Base-by-base conservation (phyloP, 2,797 vertebrate genomes). In the Arctocebus calabarensis region DNA sequence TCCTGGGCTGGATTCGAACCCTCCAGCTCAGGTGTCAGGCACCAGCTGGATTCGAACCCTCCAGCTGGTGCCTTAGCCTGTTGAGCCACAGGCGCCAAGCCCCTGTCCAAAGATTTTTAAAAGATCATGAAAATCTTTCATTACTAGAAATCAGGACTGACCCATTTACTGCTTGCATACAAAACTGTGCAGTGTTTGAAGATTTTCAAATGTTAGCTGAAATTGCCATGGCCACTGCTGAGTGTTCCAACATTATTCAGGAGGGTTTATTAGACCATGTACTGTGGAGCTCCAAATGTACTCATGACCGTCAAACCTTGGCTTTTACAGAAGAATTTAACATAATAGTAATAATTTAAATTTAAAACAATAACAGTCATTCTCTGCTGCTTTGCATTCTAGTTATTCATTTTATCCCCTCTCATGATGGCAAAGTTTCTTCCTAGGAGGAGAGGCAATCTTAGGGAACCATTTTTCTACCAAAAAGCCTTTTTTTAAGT, bases 381-480 rank as follows among this genome's bases (percentile, higher is more conserved):
- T 74, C 37, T 92, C 62, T 93, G 45, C 6, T 81, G 40, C 48
- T 86, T 88, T 88, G 34, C 25, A 74, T 57, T 94, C 62, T 88
- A 43, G 27, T 1, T 37, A 81, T 94, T 85, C 73, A 88, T 70
- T 70, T 59, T 88, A 78, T 61, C 12, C 22, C 19, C 52, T 37
- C 45, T 83, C 12, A 29, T 48, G 4, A 73, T 11, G 13, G 34
- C 14, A 61, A 52, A 59, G 27, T 29, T 48, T 84, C 55, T 85
- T 91, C 27, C 9, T 52, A n/a, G 59, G 71, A 93, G 6, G 16
- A 95, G 14, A 88, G 25, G 22, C 32, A 66, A 66, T 86, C 79
- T 89, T 78, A 59, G 40, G 25, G 34, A 81, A 89, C 93, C 14
- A 90, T 87, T 96, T 89, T 52, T 75, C 55, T 87, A 32, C 82